A percentile compares a stretch with the other conserved stretches of the same genome.
Evolutionary conservation across 1,140 invertebrate genomes (phyloP).

Genomic region (Luehdorfia chinensis): DNA sequence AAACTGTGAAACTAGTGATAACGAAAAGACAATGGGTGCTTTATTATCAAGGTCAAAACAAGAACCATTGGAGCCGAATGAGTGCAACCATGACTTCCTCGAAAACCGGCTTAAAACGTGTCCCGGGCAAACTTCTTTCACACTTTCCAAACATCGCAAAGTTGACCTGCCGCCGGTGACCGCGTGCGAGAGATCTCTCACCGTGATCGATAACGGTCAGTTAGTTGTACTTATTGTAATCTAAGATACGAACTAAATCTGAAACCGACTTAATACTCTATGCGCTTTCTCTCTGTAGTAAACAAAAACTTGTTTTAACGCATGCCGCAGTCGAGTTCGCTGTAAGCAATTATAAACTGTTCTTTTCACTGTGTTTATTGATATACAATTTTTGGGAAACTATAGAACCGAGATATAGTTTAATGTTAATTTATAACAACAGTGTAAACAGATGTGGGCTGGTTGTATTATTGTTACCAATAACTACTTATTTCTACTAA

Average conservation of each 20-base stretch:
- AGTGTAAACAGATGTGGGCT: too few relatives aligned
- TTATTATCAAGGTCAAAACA: slow-evolving; percentile 48
- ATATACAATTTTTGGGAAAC: too few relatives aligned
- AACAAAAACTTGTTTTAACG: too few relatives aligned
- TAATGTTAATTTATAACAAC: too few relatives aligned
- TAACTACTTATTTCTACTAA: too few relatives aligned
- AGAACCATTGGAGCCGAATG: slow-evolving; percentile 38
- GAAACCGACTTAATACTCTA: too few relatives aligned
- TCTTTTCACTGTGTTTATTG: too few relatives aligned
- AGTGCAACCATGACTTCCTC: slow-evolving; percentile 61
- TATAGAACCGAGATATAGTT: too few relatives aligned
- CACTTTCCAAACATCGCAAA: slow-evolving; percentile 59
- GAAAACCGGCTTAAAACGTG: slow-evolving; percentile 63
- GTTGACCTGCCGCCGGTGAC: slow-evolving; percentile 60
- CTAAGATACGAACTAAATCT: background rate
- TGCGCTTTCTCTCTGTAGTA: too few relatives aligned
- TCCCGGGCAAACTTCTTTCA: slow-evolving; percentile 59
- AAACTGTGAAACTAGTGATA: slow-evolving; percentile 59
- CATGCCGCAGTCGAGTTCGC: too few relatives aligned
- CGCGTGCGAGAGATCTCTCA: slow-evolving; percentile 43
- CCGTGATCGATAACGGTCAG: slow-evolving; percentile 53
- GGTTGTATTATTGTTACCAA: too few relatives aligned
- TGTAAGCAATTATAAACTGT: too few relatives aligned
- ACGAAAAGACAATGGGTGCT: slow-evolving; percentile 62
- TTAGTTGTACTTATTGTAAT: slow-evolving; percentile 14